Conservation (phyloP, 2,113 vertebrate species). For the Hepsetus odoe region DNA sequence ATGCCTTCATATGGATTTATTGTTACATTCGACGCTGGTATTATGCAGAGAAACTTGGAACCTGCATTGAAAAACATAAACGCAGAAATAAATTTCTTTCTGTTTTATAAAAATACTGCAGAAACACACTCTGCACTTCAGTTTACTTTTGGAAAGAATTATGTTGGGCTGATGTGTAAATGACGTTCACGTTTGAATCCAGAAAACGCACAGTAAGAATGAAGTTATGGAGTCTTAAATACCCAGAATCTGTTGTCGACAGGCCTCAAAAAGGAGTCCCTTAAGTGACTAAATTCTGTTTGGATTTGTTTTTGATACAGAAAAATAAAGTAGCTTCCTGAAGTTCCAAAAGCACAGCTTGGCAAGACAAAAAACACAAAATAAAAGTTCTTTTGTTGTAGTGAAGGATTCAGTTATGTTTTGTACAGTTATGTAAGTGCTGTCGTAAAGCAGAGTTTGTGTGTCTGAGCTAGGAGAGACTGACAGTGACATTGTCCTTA, state of each 20-base stretch:
- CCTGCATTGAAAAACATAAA: not conserved
- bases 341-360: slow-evolving; percentile 52
- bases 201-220: not conserved
- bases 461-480: slow-evolving; percentile 70
- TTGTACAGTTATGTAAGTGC: slow-evolving; percentile 60
- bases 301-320: slow-evolving; percentile 17
- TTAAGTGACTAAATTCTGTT: not conserved
- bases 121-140: not conserved
- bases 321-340: slow-evolving; percentile 35
- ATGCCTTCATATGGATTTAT: not conserved
- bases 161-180: not conserved
- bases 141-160: not conserved
- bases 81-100: too few species aligned
- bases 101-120: too few species aligned
- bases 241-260: not conserved
- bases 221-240: not conserved
- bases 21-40: not conserved
- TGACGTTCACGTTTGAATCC: not conserved
- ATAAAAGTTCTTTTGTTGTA: slow-evolving; percentile 52
- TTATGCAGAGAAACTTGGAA: not conserved
- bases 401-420: slow-evolving; percentile 47
- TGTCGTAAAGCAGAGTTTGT: slow-evolving; percentile 21
- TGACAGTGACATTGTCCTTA: slow-evolving; percentile 84
- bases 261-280: slow-evolving; percentile 5
- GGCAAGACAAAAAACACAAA: slow-evolving; percentile 46